A percentile compares a stretch with the other conserved stretches of the same genome.
Evolutionary conservation across 2,888 invertebrate species (phyloP).

Genomic region (Fissipunctia ypsillon): DNA sequence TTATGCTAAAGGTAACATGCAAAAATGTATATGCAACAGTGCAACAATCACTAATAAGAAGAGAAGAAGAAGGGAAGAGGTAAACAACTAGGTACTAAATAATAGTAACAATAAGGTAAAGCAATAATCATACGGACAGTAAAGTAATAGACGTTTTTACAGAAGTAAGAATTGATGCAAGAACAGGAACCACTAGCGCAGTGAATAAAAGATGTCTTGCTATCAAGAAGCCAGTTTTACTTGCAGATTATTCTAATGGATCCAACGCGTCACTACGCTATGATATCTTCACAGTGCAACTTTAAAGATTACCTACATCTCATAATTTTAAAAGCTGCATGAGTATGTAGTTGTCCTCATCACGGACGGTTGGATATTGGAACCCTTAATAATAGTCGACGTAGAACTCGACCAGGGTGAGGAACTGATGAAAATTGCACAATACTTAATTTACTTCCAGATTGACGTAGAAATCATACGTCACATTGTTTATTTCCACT

Average conservation of each 20-base stretch:
- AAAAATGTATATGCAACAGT: too few relatives aligned
- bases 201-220: conserved; percentile 3
- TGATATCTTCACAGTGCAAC: background rate
- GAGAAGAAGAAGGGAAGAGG: too few relatives aligned
- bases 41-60: too few relatives aligned
- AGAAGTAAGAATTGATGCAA: background rate
- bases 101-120: too few relatives aligned
- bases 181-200: background rate
- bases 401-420: background rate
- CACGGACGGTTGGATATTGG: background rate
- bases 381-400: background rate
- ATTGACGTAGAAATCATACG: conserved; percentile 29
- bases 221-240: background rate
- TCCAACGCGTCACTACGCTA: background rate
- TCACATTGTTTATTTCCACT: conserved; percentile 59
- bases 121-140: too few relatives aligned
- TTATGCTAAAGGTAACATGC: too few relatives aligned
- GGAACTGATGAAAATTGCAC: background rate
- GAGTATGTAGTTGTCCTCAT: background rate
- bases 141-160: too few relatives aligned
- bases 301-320: conserved; percentile 4
- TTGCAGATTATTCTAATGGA: conserved; percentile 9
- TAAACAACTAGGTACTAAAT: background rate
- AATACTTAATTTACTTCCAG: background rate
- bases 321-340: conserved; percentile 4